Base-by-base conservation (phyloP, 53 echinoderm and acorn worm species). In the Temnopleurus reevesii region DNA sequence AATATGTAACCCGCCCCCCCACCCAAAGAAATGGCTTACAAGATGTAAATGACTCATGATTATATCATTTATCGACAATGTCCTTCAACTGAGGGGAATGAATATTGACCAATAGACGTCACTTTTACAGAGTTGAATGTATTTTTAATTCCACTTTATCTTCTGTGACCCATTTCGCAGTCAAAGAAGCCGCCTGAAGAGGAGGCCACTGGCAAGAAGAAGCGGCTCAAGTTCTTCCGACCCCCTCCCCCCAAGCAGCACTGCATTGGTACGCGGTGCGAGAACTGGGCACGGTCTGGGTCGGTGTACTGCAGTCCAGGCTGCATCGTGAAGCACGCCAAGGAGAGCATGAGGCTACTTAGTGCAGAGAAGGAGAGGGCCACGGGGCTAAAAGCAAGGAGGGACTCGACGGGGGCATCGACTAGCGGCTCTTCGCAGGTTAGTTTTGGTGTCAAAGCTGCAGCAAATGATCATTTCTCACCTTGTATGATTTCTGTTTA, bases 221-320 rank as follows among this genome's bases (percentile, higher is more conserved):
- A 89, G 29, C 89, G 93, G 9, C 85, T 93, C 21, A 93, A 93
- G 63, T 93, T 91, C 76, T 76, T 58, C 53, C 91, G 93, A 89
- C 94, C 97, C 12, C 94, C 94, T 3, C 90, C 93, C 1, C 94
- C 95, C 23, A 93, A 94, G 59, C 98, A 98, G 82, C 91, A 90
- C 59, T 98, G 98, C 81, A 93, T 96, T 55, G 94, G 94, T 31
- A 89, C 95, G 1, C 83, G 88, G 0, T 98, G 98, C 56, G 93
- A 94, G 45, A 94, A 53, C 91, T 91, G 89, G 95, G 98, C 95
- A 0, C 61, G 86, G 65, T 81, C 85, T 0, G 94, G 88, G 15
- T 92, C 95, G 35, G 91, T 98, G 59, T 98, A 95, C 91, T 98
- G 98, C 91, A 89, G 98, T 77, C 94, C 90, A 12, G 91, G 90